Base-by-base conservation (phyloP, 2,888 invertebrate species). In the Ormyrus labotus region DNA sequence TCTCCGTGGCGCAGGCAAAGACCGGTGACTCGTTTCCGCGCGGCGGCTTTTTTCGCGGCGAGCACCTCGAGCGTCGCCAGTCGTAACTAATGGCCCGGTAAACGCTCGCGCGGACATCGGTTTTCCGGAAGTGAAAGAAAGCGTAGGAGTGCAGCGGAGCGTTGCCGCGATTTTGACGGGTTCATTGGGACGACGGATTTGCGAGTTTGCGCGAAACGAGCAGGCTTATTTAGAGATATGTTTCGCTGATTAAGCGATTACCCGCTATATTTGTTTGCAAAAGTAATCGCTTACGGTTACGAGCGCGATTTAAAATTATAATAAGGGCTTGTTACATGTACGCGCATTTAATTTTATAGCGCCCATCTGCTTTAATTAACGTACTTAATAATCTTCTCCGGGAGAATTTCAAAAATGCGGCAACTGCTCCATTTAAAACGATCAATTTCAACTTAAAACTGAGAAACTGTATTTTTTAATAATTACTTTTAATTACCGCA, bases 81-180 rank as follows among this genome's bases (percentile, higher is more conserved):
- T 6, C 51, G 19, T 53, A 45, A 67, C 65, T 58, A 65, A 72
- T 72, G 51, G 65, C 2, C 60, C 13, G 58, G 60, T 50, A 72
- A 61, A 65, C 45, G 58, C 63, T 58, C 61, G 68, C 60, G 19
- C 61, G 73, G 45, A 51, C 73, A 65, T 65, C 67, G 47, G 64
- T 9, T 61, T 68, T 58, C 73, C 78, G 78, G 73, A 73, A 67
- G 73, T 61, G 68, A 72, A 60, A 67, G 73, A 73, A 50, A 8
- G 53, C n/a, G 45, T 34, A 13, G 11, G 19, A 19, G 19, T 19
- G 19, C 19, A 19, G 19, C 19, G 19, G 19, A 19, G 19, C 19
- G 19, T 19, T 19, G 34, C 34, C 34, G 34, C 34, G 34, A 34
- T 34, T 34, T 34, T 34, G 34, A 34, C 34, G 34, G 34, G 34